Conservation (phyloP, 2,888 invertebrate species). For the Sminthurinus aureus region DNA sequence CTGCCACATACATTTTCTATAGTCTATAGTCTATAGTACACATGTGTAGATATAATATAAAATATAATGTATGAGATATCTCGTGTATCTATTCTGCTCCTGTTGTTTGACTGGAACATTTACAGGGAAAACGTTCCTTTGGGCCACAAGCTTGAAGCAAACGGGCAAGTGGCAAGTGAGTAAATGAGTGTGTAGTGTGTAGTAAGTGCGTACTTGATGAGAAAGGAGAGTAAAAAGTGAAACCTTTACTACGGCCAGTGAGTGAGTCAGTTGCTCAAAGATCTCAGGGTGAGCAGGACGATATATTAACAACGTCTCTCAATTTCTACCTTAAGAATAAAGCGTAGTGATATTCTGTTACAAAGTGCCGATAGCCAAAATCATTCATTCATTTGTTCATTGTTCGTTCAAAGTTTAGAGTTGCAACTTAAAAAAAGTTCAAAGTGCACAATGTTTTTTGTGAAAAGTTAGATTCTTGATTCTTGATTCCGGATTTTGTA, state of each 20-base stretch:
- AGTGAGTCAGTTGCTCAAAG: constrained; percentile 41
- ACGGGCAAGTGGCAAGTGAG: too few relatives aligned
- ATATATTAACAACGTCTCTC: background rate
- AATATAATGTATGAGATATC: too few relatives aligned
- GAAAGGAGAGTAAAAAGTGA: constrained; percentile 32
- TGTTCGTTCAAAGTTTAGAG: background rate
- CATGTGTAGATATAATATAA: too few relatives aligned
- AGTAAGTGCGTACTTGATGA: too few relatives aligned
- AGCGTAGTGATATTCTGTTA: too few relatives aligned
- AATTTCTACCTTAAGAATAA: too few relatives aligned
- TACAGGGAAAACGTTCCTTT: constrained; percentile 14
- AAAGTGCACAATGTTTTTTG: background rate
- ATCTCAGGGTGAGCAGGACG: constrained; percentile 34
- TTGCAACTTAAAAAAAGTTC: too few relatives aligned
- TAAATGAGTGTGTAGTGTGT: too few relatives aligned
- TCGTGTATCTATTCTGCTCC: too few relatives aligned
- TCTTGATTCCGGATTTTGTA: background rate
- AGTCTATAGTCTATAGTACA: too few relatives aligned
- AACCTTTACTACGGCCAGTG: background rate
- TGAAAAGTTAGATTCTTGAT: background rate
- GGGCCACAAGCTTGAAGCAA: background rate
- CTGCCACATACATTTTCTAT: background rate
- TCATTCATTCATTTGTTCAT: too few relatives aligned
- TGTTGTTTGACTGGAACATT: background rate
- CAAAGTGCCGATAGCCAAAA: too few relatives aligned